Conservation (phyloP, 2,113 vertebrate species). For the Eonycteris spelaea region DNA sequence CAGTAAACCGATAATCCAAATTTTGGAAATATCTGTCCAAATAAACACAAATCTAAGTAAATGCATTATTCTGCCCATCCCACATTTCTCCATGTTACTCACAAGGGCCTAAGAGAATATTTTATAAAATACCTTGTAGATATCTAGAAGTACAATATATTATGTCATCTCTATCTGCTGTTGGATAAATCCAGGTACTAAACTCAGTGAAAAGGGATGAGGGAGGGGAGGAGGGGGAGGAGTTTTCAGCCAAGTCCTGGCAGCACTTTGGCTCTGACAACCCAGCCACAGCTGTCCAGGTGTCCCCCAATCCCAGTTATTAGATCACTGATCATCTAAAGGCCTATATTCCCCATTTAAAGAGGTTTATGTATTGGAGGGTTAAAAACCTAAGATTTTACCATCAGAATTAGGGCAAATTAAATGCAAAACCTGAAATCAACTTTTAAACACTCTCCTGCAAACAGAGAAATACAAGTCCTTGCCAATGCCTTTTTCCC, state of each 20-base stretch:
- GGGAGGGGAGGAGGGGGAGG: accelerated
- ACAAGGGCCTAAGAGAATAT: neutral
- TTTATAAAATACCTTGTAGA: neutral
- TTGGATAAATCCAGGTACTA: neutral
- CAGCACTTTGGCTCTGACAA: neutral
- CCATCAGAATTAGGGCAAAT: neutral
- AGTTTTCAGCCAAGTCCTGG: neutral
- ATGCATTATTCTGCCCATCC: neutral
- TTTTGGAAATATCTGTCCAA: neutral
- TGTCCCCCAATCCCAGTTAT: neutral
- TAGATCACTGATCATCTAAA: neutral
- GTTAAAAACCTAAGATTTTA: neutral
- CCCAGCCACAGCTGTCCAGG: neutral
- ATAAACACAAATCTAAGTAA: neutral
- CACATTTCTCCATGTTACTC: neutral
- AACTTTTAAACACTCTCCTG: neutral
- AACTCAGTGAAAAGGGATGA: too few species aligned
- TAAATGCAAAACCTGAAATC: neutral
- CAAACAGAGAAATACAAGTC: neutral
- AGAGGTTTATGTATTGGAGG: neutral
- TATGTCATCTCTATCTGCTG: neutral
- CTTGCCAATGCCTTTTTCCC: neutral
- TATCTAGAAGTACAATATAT: neutral
- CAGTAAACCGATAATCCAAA: neutral
- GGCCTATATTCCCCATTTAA: neutral